Percentiles rank a stretch among this genome's conserved stretches.
Conservation (phyloP, 2,113 vertebrate species). For the Chaetura pelagica region DNA sequence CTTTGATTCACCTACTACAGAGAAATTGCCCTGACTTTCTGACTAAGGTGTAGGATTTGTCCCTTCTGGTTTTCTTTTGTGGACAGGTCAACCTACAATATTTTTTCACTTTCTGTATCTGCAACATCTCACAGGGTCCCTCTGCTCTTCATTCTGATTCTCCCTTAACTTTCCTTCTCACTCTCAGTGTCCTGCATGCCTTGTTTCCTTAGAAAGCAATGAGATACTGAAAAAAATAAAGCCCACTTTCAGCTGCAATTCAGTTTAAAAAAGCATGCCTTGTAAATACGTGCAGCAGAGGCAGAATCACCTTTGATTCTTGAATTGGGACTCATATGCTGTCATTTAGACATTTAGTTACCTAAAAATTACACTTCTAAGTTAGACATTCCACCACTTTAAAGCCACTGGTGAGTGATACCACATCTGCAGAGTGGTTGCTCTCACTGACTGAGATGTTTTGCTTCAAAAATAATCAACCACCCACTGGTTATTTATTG, state of each 20-base stretch:
- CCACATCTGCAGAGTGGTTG: neutral
- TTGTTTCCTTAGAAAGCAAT: neutral
- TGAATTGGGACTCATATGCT: neutral
- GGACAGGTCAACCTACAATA: neutral
- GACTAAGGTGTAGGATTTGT: neutral
- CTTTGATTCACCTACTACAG: neutral
- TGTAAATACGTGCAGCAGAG: neutral
- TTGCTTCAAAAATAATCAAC: neutral
- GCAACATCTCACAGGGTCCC: neutral
- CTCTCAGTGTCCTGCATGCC: rapidly evolving
- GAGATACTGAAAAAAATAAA: neutral
- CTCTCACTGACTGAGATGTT: neutral
- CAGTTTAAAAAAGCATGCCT: neutral
- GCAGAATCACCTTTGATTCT: neutral
- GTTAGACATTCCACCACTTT: neutral
- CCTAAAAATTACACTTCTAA: neutral
- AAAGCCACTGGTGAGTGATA: neutral
- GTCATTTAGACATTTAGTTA: neutral
- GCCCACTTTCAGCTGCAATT: neutral
- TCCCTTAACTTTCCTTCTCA: neutral
- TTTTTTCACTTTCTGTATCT: neutral
- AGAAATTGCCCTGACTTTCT: neutral
- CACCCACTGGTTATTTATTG: no score
- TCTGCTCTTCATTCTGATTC: neutral
- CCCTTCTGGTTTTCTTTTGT: neutral